A percentile compares a stretch with the other conserved stretches of the same genome.
Conservation (phyloP, 2,113 vertebrate genomes). For the Nycticryphes semicollaris region DNA sequence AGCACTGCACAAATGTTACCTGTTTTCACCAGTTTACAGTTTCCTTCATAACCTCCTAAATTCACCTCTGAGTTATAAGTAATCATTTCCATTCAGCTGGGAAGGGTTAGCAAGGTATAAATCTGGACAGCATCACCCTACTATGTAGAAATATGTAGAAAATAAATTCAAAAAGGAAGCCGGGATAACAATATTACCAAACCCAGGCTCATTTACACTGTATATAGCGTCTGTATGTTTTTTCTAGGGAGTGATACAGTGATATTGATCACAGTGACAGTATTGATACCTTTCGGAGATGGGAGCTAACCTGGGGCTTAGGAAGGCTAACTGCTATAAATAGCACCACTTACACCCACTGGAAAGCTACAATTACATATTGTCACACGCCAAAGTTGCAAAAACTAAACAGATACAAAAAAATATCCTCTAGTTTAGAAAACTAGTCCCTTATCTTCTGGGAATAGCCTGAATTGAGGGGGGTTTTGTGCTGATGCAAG, state of each 20-base stretch:
- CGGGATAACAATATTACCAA: background rate
- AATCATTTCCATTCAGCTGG: background rate
- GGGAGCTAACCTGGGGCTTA: background rate
- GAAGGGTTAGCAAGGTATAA: background rate
- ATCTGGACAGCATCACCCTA: background rate
- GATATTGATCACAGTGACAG: background rate
- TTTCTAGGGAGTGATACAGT: background rate
- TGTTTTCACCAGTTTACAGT: background rate
- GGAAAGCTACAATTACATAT: background rate
- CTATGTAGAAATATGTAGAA: background rate
- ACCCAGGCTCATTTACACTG: background rate
- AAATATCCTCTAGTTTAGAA: background rate
- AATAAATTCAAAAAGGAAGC: background rate
- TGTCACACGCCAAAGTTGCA: background rate
- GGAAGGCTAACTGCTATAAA: background rate
- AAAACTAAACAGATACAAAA: background rate
- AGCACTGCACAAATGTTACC: background rate
- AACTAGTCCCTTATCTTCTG: conserved; percentile 34
- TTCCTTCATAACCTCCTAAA: background rate
- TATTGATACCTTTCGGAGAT: background rate
- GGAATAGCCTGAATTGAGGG: conserved; percentile 9
- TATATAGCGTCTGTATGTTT: background rate
- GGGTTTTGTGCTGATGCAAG: background rate
- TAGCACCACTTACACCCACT: background rate
- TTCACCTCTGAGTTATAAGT: background rate